Evolutionary conservation across 2,113 vertebrate species (phyloP), one percentile per base, ranked within the genome.

Genomic region (Platysternon megacephalum): DNA sequence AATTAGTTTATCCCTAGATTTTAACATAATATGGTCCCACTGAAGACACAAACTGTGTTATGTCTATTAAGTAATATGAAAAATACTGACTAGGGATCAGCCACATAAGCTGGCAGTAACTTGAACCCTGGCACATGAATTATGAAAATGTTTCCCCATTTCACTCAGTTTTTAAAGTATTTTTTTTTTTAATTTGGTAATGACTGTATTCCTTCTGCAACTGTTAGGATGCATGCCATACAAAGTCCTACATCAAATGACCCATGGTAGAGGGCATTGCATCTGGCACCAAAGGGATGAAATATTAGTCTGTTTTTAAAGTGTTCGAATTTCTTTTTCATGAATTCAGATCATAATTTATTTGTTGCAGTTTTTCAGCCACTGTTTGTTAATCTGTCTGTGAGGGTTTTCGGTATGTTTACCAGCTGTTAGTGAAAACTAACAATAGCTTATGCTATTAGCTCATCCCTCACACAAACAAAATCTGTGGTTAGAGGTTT

Each of bases 391-490:
- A 74, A 87, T 84, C 76, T 58, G 48, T 61, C 74, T 89, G 68
- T 87, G 52, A 81, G 24, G 13, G 72, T 81, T 93, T 89, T 84
- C 84, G 76, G 72, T 58, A 35, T 74, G 46, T 90, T 92, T 84
- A 55, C 76, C 91, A 90, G 74, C 91, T 87, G 74, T 87, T 90
- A 84, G 87, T 61, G n/a, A 84, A 90, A 93, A 84, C 16, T 52
- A 81, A n/a, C 26, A 48, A 84, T 79, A 86, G 52, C 7, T 29
- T 87, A 42, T 81, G 22, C n/a, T 87, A 51, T 44, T 95, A 81
- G 35, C 32, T 80, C 46, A 65, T 51, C 11, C 52, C 42, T 90
- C 39, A 74, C 72, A 78, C 4, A 85, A 85, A 65, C 14, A 86
- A 74, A 80, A 92, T 35, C 16, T 12, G 13, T 16, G 39, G 55